These are phyloP conservation scores for Neoaliturus tenellus DNA, from an alignment of 2,888 invertebrate species.

Conservation along the genomic window DNA sequence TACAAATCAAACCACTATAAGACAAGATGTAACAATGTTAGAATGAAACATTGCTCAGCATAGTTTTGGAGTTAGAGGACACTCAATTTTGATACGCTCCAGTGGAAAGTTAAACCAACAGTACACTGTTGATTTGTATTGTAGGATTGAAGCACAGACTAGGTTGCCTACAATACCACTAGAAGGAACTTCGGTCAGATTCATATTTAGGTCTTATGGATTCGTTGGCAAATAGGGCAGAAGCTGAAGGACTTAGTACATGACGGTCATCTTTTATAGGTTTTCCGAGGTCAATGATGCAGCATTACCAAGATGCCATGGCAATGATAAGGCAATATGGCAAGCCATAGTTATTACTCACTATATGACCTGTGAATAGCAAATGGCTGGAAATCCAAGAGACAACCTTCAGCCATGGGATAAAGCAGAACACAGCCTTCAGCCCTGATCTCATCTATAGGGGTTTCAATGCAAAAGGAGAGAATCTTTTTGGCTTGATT, in stretches of 20 bases:
- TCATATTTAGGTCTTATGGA: too few relatives aligned
- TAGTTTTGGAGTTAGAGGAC: background rate
- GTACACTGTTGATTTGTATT: too few relatives aligned
- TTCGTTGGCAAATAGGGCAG: too few relatives aligned
- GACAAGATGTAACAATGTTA: too few relatives aligned
- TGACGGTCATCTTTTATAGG: too few relatives aligned
- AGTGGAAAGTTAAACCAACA: too few relatives aligned
- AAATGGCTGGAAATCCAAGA: background rate
- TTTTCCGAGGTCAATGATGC: background rate
- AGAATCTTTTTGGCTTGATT: background rate
- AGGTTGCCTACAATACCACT: too few relatives aligned
- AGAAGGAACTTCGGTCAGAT: background rate
- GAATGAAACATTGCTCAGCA: background rate
- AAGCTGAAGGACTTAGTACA: background rate
- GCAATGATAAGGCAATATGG: background rate
- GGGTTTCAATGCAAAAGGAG: background rate
- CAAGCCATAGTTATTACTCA: background rate
- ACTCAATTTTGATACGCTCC: too few relatives aligned
- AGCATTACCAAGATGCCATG: background rate
- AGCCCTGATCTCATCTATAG: background rate
- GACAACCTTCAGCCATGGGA: background rate
- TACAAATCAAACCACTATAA: too few relatives aligned
- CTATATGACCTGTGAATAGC: background rate
- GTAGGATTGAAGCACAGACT: too few relatives aligned
- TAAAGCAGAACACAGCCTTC: background rate